Percentiles rank a stretch among this genome's conserved stretches.
Evolutionary conservation across 2,888 invertebrate genomes (phyloP).

Genomic region (Antheraea yamamai): DNA sequence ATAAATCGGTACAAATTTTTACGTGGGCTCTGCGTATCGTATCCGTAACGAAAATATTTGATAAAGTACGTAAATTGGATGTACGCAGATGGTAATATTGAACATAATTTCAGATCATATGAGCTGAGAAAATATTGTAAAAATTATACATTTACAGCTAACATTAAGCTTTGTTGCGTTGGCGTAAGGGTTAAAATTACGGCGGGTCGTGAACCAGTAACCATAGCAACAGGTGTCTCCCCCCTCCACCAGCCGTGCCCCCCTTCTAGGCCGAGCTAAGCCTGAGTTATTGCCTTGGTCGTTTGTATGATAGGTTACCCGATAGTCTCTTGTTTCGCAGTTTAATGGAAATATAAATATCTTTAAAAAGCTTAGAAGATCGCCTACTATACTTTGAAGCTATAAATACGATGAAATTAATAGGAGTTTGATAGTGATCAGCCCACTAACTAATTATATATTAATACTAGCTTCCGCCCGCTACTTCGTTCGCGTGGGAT

Average conservation of each 20-base stretch:
- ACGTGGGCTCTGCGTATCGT: background rate
- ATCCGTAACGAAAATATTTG: slow-evolving; percentile 18
- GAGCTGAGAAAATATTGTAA: slow-evolving; percentile 33
- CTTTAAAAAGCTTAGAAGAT: background rate
- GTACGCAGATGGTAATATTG: slow-evolving; percentile 28
- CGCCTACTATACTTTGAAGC: background rate
- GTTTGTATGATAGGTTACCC: slow-evolving; percentile 36
- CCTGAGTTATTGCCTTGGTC: slow-evolving; percentile 64
- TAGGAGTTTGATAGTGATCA: too few species aligned
- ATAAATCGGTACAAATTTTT: slow-evolving; percentile 15
- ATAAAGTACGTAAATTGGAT: slow-evolving; percentile 20
- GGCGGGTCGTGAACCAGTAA: slow-evolving; percentile 33
- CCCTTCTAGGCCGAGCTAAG: slow-evolving; percentile 45
- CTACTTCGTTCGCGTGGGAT: too few species aligned
- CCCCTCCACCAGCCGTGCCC: slow-evolving; percentile 42
- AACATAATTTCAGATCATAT: slow-evolving; percentile 44
- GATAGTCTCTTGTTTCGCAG: slow-evolving; percentile 27
- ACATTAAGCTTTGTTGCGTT: slow-evolving; percentile 20
- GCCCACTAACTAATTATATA: too few species aligned
- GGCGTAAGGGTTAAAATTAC: slow-evolving; percentile 17
- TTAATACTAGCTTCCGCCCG: too few species aligned
- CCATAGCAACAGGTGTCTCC: slow-evolving; percentile 70
- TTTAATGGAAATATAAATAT: slow-evolving; percentile 12
- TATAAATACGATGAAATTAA: background rate
- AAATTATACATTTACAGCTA: background rate